Percentiles rank a stretch among this genome's conserved stretches.
Conservation (phyloP, 2,797 vertebrate genomes). For the Echiichthys vipera region DNA sequence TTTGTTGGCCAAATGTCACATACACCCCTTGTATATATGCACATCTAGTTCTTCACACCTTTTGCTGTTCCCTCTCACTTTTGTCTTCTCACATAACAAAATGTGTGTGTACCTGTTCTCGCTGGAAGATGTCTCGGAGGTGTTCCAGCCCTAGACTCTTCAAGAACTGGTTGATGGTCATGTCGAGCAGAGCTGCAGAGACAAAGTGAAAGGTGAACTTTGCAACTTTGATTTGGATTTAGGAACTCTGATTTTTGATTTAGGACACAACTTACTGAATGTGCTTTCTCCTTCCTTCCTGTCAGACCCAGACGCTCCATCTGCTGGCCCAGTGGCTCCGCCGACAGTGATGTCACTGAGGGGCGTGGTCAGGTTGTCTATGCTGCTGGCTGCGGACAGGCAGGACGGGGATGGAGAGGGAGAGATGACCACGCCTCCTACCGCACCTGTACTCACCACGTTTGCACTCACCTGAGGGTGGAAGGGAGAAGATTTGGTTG, state of each 20-base stretch:
- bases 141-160: conserved; percentile 97
- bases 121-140: conserved; percentile 96
- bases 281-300: conserved; percentile 94
- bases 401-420: conserved; percentile 95
- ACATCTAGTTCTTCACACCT: not conserved
- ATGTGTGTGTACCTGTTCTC: conserved; percentile 89
- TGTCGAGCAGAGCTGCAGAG: conserved; percentile 87
- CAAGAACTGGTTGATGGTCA: conserved; percentile 98
- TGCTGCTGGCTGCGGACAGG: conserved; percentile 96
- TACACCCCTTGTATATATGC: too few relatives aligned
- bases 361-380: conserved; percentile 92
- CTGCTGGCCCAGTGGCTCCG: conserved; percentile 89
- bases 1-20: too few relatives aligned
- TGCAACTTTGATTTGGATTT: too few relatives aligned
- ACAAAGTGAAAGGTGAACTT: conserved; percentile 5
- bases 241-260: too few relatives aligned
- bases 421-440: conserved; percentile 88
- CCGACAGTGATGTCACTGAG: conserved; percentile 88
- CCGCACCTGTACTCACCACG: conserved; percentile 68
- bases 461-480: conserved; percentile 66
- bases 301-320: conserved; percentile 91
- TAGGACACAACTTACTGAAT: not conserved
- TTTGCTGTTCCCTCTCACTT: not conserved
- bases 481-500: not conserved
- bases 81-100: not conserved